Evolutionary conservation across 2,888 invertebrate species (phyloP), one percentile per base, ranked within the genome.

Genomic region (Limnephilus auricula): DNA sequence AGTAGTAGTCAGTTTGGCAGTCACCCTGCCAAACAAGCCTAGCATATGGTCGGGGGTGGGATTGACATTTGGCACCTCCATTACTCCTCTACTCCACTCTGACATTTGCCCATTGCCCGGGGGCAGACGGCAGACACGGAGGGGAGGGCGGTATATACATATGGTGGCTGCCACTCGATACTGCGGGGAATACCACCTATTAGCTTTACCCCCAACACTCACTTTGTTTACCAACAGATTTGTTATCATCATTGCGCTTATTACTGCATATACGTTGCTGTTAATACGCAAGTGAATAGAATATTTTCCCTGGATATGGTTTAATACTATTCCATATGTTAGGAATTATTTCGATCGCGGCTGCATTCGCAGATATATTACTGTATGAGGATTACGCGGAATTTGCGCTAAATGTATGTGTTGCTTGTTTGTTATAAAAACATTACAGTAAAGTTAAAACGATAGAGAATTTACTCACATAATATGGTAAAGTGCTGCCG

Each of bases 31-130:
- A 65, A n/a, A 25, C 25, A n/a, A n/a, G 9, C 65, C 85, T 88
- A 32, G 78, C 87, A 79, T 88, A 88, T 88, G 87, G 78, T n/a
- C 80, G 15, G 45, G n/a, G n/a, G 65, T 65, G 78, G 78, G 65
- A 34, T 79, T 88, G 87, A 88, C 87, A 88, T 88, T 88, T 88
- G 65, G 25, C 86, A 79, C 32, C 30, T 78, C 87, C n/a, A n/a
- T n/a, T n/a, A n/a, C n/a, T n/a, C n/a, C n/a, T n/a, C n/a, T n/a
- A n/a, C n/a, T n/a, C n/a, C 79, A 78, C 78, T 88, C 78, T 78
- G 65, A 65, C 87, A 40, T 85, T 85, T 85, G 10, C 32, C 87
- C 65, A 12, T 85, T 85, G 10, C 32, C 87, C 65, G 25, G 34
- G 31, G 25, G 78, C 34, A 65, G 32, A 30, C 2, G 25, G 78